Percentiles rank a stretch among this genome's conserved stretches.
These are phyloP conservation scores for Triplophysa siluroides DNA, from an alignment of 2,113 vertebrate genomes.

Conservation along the genomic window DNA sequence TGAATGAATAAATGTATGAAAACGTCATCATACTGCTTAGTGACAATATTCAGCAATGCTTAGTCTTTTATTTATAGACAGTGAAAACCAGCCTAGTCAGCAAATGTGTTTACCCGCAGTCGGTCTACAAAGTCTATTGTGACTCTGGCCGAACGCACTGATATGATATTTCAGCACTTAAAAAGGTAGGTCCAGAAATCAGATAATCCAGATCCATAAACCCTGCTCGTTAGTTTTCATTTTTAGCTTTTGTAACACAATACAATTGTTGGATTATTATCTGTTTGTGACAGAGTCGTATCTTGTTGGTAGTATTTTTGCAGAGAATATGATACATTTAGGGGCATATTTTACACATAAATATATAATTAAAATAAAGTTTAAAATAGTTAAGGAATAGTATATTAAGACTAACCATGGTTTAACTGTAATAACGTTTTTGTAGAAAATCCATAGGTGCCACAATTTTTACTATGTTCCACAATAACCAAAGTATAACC, in stretches of 20 bases:
- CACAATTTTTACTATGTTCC: no score
- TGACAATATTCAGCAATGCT: neutral
- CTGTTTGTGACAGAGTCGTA: neutral
- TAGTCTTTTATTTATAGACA: neutral
- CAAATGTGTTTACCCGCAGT: neutral
- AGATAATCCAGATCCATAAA: no score
- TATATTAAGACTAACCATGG: no score
- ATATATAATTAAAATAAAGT: no score
- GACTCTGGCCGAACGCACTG: neutral
- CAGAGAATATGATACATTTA: no score
- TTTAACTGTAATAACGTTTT: no score
- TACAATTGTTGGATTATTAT: no score
- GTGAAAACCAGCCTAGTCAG: neutral
- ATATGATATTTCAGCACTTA: neutral
- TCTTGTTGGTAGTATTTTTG: no score
- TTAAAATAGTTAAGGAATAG: no score
- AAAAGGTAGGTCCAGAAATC: neutral
- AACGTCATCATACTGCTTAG: neutral
- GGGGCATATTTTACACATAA: no score
- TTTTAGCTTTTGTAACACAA: neutral
- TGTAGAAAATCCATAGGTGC: no score
- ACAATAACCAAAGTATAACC: no score
- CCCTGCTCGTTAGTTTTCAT: neutral
- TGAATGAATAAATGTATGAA: neutral
- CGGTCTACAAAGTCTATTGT: conserved; percentile 4